Base-by-base conservation (phyloP, 2,113 vertebrate species). In the Isurus oxyrinchus region DNA sequence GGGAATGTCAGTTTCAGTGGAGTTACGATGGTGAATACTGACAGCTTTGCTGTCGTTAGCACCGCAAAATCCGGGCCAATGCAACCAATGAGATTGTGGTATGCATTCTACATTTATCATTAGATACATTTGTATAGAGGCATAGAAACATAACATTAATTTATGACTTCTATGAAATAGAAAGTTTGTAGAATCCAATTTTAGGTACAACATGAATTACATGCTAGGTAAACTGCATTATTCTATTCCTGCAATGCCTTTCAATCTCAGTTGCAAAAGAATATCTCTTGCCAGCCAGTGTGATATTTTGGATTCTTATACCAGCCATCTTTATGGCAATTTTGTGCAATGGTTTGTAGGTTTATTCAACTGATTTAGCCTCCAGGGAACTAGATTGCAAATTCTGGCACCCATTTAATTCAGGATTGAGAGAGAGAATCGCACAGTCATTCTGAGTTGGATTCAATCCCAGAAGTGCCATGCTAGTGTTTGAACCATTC, bases 401-500 rank as follows among this genome's bases (percentile, higher is more conserved):
- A 88, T 88, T 88, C 86, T 23, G 53, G 86, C 44, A 53, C 49
- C 86, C 86, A 88, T 88, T 88, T 88, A 21, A 88, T 88, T 88
- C 53, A 53, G 86, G 86, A 21, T 88, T 31, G 8, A 5, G 72
- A 27, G 25, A 72, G 69, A 87, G 19, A 53, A 44, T 7, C 3
- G 16, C 44, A 55, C 25, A 55, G 6, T 87, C 40, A 87, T 49
- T 87, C 49, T 27, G 23, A 88, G 7, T 25, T 31, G 49, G 86
- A 88, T 88, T 27, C 86, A 6, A 27, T 88, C 23, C 86, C 49
- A 27, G 44, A 55, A 86, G 6, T 53, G 25, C 5, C 2, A 88
- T 25, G 25, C 21, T 49, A 88, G 7, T 53, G 23, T 5, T 53
- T 49, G 53, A 88, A 55, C 86, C 23, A 27, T 11, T 53, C 7